Evolutionary conservation across 2,888 invertebrate genomes (phyloP), one percentile per base, ranked within the genome.

Genomic region (Macrosiphum euphorbiae): DNA sequence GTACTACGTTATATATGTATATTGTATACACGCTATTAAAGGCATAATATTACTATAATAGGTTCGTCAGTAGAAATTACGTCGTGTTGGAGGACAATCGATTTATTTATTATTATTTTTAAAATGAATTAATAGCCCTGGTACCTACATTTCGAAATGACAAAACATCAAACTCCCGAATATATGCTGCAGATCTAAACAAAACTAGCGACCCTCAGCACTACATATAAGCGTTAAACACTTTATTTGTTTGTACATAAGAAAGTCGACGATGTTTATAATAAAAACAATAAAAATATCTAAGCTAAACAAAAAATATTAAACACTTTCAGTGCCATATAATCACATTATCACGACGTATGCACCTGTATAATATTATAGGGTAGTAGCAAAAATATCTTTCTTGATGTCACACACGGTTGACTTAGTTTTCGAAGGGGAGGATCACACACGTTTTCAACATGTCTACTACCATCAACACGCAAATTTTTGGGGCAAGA

Each of bases 31-130:
- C 44, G 13, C 4, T 90, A 90, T 90, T 67, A 52, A 84, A 55
- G 47, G 84, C 28, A 52, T 84, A 52, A 55, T 84, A 41, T 41
- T 84, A 84, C 52, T 52, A 91, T 91, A 84, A 86, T 92, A 92
- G 86, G 91, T 47, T 58, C 26, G 61, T 92, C 92, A 92, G 61
- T 47, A 26, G 26, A 87, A 87, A 52, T 86, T 28, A 89, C 41
- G 86, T 91, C 11, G 8, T 41, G 52, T 84, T 91, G 84, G 91
- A 91, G 91, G 84, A 91, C 91, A 84, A 91, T 55, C 41, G 28
- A 84, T 84, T 84, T 28, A 52, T 91, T 91, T 84, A 41, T 52
- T 78, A 84, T 50, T 90, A 52, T 78, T 47, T 67, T 47, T 50
- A 7, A 50, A 90, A 90, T 50, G 52, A 35, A 90, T 90, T 90